Evolutionary conservation across 1,140 invertebrate species (phyloP).

Genomic region (Bombus balteatus): DNA sequence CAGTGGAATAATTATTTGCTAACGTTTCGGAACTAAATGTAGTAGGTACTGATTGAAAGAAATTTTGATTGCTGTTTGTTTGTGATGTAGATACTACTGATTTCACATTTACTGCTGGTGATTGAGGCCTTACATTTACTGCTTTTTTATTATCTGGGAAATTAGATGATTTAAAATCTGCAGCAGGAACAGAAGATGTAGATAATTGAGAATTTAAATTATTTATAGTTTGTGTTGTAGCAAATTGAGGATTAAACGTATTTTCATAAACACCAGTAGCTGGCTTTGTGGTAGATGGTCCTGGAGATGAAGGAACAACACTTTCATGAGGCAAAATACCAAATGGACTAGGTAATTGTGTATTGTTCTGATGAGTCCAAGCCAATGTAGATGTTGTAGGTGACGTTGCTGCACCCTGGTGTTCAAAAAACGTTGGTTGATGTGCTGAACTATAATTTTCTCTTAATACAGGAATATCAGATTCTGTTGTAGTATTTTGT

Average conservation of each 20-base stretch:
- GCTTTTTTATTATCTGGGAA: constrained; percentile 72
- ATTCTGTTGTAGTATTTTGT: constrained; percentile 83
- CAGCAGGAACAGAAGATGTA: constrained; percentile 81
- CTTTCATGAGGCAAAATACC: constrained; percentile 90
- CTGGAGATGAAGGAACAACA: constrained; percentile 87
- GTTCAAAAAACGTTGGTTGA: constrained; percentile 86
- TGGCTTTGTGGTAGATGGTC: constrained; percentile 83
- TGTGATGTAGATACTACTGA: constrained; percentile 81
- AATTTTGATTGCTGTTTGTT: constrained; percentile 78
- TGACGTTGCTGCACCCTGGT: constrained; percentile 83
- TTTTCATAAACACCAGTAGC: constrained; percentile 85
- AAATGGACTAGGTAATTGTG: constrained; percentile 87
- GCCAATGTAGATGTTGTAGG: constrained; percentile 82
- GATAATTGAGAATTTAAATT: constrained; percentile 86
- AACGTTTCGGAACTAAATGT: constrained; percentile 80
- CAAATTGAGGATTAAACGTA: constrained; percentile 87
- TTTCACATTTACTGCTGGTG: constrained; percentile 83
- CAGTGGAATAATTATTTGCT: constrained; percentile 71
- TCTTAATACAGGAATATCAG: constrained; percentile 83
- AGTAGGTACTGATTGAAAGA: constrained; percentile 85
- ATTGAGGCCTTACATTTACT: constrained; percentile 83
- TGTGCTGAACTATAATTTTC: constrained; percentile 84
- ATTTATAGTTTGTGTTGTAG: constrained; percentile 85
- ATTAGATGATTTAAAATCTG: constrained; percentile 75
- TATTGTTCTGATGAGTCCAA: constrained; percentile 86